Evolutionary conservation across 2,888 invertebrate genomes (phyloP).

Genomic region (Litoditis marina): DNA sequence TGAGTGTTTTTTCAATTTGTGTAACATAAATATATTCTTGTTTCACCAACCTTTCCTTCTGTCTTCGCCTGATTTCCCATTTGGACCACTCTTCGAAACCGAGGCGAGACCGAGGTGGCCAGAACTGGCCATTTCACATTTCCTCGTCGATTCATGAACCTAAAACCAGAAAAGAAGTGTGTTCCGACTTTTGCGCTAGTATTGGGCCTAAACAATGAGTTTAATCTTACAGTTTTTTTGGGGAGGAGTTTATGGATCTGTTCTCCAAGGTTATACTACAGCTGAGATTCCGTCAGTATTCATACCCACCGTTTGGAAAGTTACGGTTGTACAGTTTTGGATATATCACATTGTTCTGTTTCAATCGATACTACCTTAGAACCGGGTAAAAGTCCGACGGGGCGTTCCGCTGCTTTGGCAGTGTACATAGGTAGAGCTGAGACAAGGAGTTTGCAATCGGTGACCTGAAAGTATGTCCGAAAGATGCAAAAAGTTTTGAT

Average conservation of each 20-base stretch:
- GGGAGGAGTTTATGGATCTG: no score
- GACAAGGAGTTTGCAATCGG: slow-evolving; percentile 16
- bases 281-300: no score
- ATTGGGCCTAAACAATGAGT: no score
- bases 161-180: not conserved
- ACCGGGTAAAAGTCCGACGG: slow-evolving; percentile 16
- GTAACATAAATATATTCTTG: no score
- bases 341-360: no score
- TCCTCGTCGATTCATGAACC: slow-evolving; percentile 3
- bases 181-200: no score
- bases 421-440: slow-evolving; percentile 10
- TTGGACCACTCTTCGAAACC: slow-evolving; percentile 30
- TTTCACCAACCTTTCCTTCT: slow-evolving; percentile 22
- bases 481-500: no score
- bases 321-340: no score
- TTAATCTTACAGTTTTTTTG: no score
- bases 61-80: slow-evolving; percentile 25
- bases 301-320: no score
- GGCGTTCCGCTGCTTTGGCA: slow-evolving; percentile 10
- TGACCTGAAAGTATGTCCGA: slow-evolving; percentile 7
- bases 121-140: slow-evolving; percentile 9
- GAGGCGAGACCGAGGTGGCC: slow-evolving; percentile 22
- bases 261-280: no score
- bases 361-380: not conserved
- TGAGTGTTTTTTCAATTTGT: no score